Evolutionary conservation across 2,888 invertebrate species (phyloP).

Genomic region (Campaea margaritaria): DNA sequence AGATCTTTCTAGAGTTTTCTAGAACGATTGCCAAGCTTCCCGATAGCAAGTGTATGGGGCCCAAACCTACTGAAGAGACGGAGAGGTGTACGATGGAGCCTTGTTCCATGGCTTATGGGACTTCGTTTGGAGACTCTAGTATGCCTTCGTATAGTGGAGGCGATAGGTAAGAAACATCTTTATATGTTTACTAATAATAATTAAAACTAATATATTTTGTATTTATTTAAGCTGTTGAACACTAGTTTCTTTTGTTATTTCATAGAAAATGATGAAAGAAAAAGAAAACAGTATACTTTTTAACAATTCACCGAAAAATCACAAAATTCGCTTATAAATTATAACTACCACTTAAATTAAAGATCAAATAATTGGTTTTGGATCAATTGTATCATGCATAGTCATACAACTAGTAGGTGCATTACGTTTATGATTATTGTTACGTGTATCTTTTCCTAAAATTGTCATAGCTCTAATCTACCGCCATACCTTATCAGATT

Average conservation of each 20-base stretch:
- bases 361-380: too few relatives aligned
- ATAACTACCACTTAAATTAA: too few relatives aligned
- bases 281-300: too few relatives aligned
- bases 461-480: not conserved
- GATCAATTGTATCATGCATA: too few relatives aligned
- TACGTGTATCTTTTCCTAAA: not conserved
- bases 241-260: too few relatives aligned
- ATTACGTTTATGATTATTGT: not conserved
- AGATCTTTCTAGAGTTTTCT: slow-evolving; percentile 96
- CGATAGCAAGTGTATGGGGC: slow-evolving; percentile 94
- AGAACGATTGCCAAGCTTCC: slow-evolving; percentile 94
- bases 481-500: not conserved
- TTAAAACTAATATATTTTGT: too few relatives aligned
- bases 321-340: too few relatives aligned
- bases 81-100: slow-evolving; percentile 93
- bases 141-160: slow-evolving; percentile 69
- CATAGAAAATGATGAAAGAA: too few relatives aligned
- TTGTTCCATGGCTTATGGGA: slow-evolving; percentile 88
- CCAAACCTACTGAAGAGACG: slow-evolving; percentile 92
- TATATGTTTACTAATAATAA: too few relatives aligned
- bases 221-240: too few relatives aligned
- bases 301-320: too few relatives aligned
- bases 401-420: too few relatives aligned
- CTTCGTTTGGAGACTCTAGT: slow-evolving; percentile 80
- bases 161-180: slow-evolving; percentile 65